Evolutionary conservation across 2,888 invertebrate genomes (phyloP), one percentile per base, ranked within the genome.

Genomic region (Deilephila elpenor): DNA sequence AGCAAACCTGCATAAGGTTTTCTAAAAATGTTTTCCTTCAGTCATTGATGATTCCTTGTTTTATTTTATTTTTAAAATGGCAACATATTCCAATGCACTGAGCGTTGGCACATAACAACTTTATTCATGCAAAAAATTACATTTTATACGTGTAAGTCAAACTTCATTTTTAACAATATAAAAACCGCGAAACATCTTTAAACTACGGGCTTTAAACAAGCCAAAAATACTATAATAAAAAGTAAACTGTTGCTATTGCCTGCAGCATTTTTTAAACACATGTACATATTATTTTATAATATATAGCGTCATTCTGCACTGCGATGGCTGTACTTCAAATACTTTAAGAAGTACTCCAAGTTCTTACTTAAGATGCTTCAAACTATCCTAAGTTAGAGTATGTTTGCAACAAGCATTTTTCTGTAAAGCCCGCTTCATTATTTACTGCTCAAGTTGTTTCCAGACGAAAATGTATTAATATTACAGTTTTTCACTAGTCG

Each of bases 281-380:
- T 34, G 61, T 19, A 34, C 34, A 32, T 32, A 29, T n/a, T 14
- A 29, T 67, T 51, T 4, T 17, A 6, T 67, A 44, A 67, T 51
- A 67, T 1, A 25, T 59, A 34, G n/a, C 11, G 32, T 5, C 19
- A 80, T 77, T 78, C 74, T 76, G 74, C 81, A 80, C 83, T 80
- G 78, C 78, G 75, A 74, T 77, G 78, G 78, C 78, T 81, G 76
- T 81, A 82, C 79, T 83, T 78, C 75, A 78, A 83, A 83, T 84
- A 82, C 80, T 81, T 82, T 77, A 72, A 78, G 75, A 82, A 85
- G 78, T 82, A 79, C 82, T 83, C 78, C 75, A 80, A 80, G 77
- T 83, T 81, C 74, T 79, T 79, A 80, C 77, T 74, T 77, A 76
- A 78, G 77, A 78, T 80, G 79, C 77, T 81, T 64, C 59, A 72